Evolutionary conservation across 2,113 vertebrate genomes (phyloP), one percentile per base, ranked within the genome.

Genomic region (Fulmarus glacialis): DNA sequence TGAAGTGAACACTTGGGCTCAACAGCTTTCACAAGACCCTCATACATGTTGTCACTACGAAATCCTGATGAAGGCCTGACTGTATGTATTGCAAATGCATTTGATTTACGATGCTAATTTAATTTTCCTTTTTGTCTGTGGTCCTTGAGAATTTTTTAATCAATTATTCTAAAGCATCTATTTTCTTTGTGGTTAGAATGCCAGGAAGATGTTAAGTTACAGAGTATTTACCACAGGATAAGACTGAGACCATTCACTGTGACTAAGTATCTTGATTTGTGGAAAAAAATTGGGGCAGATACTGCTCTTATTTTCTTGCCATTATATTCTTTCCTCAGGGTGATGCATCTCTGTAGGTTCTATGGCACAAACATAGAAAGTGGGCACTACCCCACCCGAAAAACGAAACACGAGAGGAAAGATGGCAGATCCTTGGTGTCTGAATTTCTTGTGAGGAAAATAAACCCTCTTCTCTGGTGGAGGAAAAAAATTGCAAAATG

Each of bases 111-210:
- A 9, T 70, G 10, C 5, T 66, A 24, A 21, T 55, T 85, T 71
- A 34, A 15, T 66, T 48, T 56, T 87, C 4, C 4, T 60, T 70
- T 81, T 74, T 50, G 19, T 30, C 23, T 66, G 36, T 56, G 22
- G 10, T 42, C 17, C 14, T 70, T 1, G 1, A 38, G 40, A 36
- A 11, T 38, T 47, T 60, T 81, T 40, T 0, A 15, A 38, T n/a
- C 12, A 1, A 0, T 48, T 90, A 60, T 80, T 74, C 53, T 62
- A 11, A 42, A 59, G 12, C 2, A 34, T 6, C 21, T 48, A 0
- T 62, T 95, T 68, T 16, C 8, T 83, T 77, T 64, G 15, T 66
- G 24, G 22, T 15, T 60, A 21, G 18, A 59, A 32, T 24, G 15
- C 13, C 26, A 47, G 36, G 43, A 30, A 29, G 8, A 12, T 43